A percentile compares a stretch with the other conserved stretches of the same genome.
These are phyloP conservation scores for Corapipo altera DNA, from an alignment of 2,113 vertebrate species.

Conservation along the genomic window DNA sequence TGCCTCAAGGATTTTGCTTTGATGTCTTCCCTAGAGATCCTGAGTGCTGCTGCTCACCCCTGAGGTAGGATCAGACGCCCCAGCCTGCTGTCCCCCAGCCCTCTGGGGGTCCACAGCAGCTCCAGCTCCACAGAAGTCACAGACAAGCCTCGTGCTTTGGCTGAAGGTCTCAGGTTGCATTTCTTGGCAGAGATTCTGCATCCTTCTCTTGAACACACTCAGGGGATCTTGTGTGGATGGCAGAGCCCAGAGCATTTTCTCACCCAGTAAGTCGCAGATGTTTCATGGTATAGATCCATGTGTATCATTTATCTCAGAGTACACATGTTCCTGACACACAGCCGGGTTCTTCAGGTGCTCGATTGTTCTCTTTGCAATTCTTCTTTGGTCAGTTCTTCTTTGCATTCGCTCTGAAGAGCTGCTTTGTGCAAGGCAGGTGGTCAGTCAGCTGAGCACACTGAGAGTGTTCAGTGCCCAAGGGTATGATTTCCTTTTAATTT, in stretches of 20 bases:
- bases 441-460: background rate
- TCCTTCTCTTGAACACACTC: rapidly evolving
- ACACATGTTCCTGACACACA: background rate
- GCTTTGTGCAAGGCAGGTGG: background rate
- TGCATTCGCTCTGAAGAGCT: background rate
- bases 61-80: background rate
- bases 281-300: background rate
- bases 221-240: rapidly evolving
- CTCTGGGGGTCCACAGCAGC: rapidly evolving
- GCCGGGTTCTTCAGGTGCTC: background rate
- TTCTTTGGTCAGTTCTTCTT: background rate
- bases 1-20: background rate
- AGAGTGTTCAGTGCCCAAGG: background rate
- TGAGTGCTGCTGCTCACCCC: background rate
- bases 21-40: background rate
- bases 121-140: background rate
- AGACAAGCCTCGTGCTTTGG: background rate
- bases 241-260: rapidly evolving
- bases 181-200: background rate
- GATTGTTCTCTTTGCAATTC: background rate
- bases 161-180: background rate
- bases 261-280: background rate
- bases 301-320: rapidly evolving
- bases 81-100: background rate
- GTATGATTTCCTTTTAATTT: background rate